Conservation (phyloP, 2,113 vertebrate genomes). For the Podarcis cretensis region DNA sequence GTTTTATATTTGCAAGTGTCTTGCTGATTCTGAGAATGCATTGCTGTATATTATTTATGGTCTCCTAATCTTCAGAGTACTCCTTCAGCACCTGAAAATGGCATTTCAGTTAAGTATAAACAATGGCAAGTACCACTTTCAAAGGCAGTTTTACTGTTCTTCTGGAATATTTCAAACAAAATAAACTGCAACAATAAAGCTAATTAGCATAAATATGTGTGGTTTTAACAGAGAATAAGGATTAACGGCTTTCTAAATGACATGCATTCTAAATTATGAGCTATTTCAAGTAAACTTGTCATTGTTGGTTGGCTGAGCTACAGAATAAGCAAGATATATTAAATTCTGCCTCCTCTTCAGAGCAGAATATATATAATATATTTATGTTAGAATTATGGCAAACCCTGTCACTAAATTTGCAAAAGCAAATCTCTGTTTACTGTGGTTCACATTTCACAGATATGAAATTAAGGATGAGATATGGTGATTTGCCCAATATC, state of each 20-base stretch:
- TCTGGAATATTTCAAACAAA: slow-evolving; percentile 2
- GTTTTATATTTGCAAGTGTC: not conserved
- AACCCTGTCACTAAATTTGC: not conserved
- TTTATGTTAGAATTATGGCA: slow-evolving; percentile 4
- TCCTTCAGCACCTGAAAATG: not conserved
- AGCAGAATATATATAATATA: slow-evolving; percentile 4
- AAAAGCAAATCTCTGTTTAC: not conserved
- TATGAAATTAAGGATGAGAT: not conserved
- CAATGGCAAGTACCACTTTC: not conserved
- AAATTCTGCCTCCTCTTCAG: not conserved
- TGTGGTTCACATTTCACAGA: not conserved
- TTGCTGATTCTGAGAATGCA: not conserved
- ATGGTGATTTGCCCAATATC: not conserved
- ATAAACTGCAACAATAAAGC: not conserved
- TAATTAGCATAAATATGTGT: slow-evolving; percentile 31
- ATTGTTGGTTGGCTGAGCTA: not conserved
- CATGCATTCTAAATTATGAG: slow-evolving; percentile 16
- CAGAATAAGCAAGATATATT: not conserved
- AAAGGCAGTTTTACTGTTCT: not conserved
- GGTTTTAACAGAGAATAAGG: slow-evolving; percentile 12
- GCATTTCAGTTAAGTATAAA: slow-evolving; percentile 9
- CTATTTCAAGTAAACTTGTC: not conserved
- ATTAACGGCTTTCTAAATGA: slow-evolving; percentile 13
- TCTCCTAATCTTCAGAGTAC: not conserved
- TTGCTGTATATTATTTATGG: slow-evolving; percentile 25